Percentiles rank a stretch among this genome's conserved stretches.
Evolutionary conservation across 2,888 invertebrate genomes (phyloP).

Genomic region (Parapristionchus giblindavisi): DNA sequence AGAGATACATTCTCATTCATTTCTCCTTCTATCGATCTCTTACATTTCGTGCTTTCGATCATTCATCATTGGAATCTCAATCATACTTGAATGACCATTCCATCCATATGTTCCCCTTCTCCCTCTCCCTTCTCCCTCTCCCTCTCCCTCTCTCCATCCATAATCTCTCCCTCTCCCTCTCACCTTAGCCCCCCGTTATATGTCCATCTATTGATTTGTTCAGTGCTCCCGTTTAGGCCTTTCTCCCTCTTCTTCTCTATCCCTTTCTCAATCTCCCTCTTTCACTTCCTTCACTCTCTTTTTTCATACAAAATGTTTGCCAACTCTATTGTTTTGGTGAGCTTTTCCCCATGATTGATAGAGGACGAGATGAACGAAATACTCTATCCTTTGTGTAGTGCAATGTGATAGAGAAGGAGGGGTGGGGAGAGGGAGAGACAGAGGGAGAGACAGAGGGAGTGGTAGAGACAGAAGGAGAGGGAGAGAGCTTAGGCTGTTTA

Average conservation of each 20-base stretch:
- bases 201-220: constrained; percentile 3
- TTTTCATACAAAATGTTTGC: not conserved
- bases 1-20: too few relatives aligned
- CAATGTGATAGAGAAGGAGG: constrained; percentile 18
- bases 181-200: not conserved
- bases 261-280: not conserved
- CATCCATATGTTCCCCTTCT: too few relatives aligned
- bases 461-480: constrained; percentile 7
- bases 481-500: constrained; percentile 26
- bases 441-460: not conserved
- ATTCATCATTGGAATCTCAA: too few relatives aligned
- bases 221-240: constrained; percentile 31
- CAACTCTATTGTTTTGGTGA: not conserved
- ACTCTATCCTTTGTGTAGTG: not conserved
- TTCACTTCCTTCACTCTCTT: not conserved
- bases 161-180: not conserved
- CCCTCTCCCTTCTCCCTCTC: too few relatives aligned
- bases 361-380: not conserved
- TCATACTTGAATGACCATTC: too few relatives aligned
- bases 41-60: too few relatives aligned
- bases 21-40: too few relatives aligned
- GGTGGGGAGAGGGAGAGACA: constrained; percentile 9
- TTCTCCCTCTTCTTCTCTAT: not conserved
- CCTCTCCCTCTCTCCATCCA: too few relatives aligned
- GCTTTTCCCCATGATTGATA: not conserved